Evolutionary conservation across 2,888 invertebrate species (phyloP).

Genomic region (Acleris cristana): DNA sequence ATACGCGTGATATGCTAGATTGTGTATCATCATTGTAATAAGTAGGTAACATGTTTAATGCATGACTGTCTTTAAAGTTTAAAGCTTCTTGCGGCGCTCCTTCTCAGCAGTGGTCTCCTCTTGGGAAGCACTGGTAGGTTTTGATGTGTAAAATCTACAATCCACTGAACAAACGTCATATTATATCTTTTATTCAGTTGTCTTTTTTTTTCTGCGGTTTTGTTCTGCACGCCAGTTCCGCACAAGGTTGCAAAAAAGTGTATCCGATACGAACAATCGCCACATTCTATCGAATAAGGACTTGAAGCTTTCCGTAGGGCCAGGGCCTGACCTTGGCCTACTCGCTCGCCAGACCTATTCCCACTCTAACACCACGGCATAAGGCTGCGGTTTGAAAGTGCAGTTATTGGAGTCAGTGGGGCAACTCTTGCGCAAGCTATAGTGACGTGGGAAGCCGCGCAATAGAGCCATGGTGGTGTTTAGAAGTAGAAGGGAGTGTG

Average conservation of each 20-base stretch:
- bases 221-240: no score
- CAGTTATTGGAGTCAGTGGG: conserved; percentile 28
- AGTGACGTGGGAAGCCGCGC: conserved; percentile 6
- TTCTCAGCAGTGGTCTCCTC: no score
- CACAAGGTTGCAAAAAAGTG: not conserved
- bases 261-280: conserved; percentile 6
- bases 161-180: no score
- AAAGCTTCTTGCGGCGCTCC: no score
- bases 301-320: conserved; percentile 22
- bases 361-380: conserved; percentile 6
- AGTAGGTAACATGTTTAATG: no score
- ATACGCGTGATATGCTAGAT: no score
- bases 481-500: not conserved
- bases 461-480: conserved; percentile 6
- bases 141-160: no score
- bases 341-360: not conserved
- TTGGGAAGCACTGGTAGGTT: no score
- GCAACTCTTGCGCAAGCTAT: conserved; percentile 12
- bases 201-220: no score
- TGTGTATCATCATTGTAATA: no score
- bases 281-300: conserved; percentile 18
- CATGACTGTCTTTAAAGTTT: no score
- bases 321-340: conserved; percentile 33
- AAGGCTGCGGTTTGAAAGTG: conserved; percentile 5
- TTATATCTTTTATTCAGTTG: no score